Conservation (phyloP, 2,888 invertebrate species). For the Temnothorax unifasciatus region DNA sequence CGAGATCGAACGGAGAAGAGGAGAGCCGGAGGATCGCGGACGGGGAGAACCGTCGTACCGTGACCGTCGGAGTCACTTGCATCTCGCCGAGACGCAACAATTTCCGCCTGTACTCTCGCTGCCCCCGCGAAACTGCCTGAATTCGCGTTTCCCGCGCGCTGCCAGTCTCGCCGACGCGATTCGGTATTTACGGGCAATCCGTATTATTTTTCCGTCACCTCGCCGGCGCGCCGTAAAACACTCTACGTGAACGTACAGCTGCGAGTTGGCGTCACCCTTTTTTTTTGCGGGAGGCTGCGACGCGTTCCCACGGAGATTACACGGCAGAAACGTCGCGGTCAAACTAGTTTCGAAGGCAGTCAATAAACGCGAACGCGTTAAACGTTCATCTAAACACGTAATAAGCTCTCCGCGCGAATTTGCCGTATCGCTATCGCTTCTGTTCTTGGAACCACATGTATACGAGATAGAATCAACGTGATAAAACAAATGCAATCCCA, state of each 20-base stretch:
- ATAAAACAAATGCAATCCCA: background rate
- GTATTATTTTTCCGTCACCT: constrained; percentile 25
- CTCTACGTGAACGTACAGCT: background rate
- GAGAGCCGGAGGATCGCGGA: background rate
- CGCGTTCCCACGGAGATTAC: constrained; percentile 38
- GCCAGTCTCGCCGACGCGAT: background rate
- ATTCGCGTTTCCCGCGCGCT: background rate
- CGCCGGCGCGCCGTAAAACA: constrained; percentile 16
- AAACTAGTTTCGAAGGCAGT: constrained; percentile 35
- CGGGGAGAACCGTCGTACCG: background rate
- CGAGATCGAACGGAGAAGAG: background rate
- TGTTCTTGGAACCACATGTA: background rate
- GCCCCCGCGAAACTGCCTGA: background rate
- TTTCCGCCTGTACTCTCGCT: background rate
- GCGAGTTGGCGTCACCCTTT: constrained; percentile 4
- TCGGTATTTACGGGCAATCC: constrained; percentile 27
- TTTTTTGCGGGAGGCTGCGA: constrained; percentile 13
- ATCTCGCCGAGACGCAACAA: background rate
- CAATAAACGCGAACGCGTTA: background rate
- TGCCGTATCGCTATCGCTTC: background rate
- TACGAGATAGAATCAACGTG: background rate
- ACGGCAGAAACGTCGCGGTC: constrained; percentile 5
- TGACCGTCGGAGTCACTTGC: background rate
- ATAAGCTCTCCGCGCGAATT: background rate
- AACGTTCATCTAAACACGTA: constrained; percentile 29